Evolutionary conservation across 92 coral and sea anemone genomes (phyloP).

Genomic region (Palythoa grandis): DNA sequence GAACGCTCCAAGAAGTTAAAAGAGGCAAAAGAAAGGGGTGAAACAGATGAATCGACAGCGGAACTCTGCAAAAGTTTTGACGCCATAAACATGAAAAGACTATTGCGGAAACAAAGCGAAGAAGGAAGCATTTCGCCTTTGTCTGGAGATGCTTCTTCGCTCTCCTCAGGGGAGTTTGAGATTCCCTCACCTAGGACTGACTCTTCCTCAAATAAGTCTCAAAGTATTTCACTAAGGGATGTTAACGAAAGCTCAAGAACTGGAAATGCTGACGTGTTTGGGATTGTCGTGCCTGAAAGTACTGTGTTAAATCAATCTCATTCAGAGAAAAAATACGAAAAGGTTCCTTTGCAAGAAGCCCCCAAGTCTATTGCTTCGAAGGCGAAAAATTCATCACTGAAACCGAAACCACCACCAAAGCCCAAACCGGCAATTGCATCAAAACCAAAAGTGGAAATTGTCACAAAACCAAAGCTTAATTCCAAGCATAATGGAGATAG

Average conservation of each 20-base stretch:
- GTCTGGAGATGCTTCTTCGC: slow-evolving; percentile 34
- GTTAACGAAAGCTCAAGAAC: slow-evolving; percentile 31
- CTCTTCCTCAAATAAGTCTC: slow-evolving; percentile 10
- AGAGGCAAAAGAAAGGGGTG: slow-evolving; percentile 25
- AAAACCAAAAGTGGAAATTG: slow-evolving; percentile 20
- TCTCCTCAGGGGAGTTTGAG: slow-evolving; percentile 42
- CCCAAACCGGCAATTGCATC: slow-evolving; percentile 18
- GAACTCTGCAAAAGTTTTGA: slow-evolving; percentile 29
- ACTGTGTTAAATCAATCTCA: not conserved
- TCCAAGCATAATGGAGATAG: not conserved
- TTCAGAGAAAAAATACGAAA: not conserved
- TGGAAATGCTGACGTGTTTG: not conserved
- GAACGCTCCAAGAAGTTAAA: slow-evolving; percentile 30
- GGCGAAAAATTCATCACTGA: not conserved
- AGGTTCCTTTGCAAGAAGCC: not conserved
- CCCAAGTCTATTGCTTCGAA: slow-evolving; percentile 1
- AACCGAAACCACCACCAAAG: slow-evolving; percentile 25
- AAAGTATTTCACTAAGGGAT: not conserved
- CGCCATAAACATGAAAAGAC: slow-evolving; percentile 27
- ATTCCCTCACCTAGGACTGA: slow-evolving; percentile 7
- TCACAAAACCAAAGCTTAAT: not conserved
- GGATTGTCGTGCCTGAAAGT: not conserved
- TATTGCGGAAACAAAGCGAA: slow-evolving; percentile 26
- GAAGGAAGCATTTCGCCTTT: slow-evolving; percentile 32
- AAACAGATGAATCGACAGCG: slow-evolving; percentile 3